Base-by-base conservation (phyloP, 2,888 invertebrate genomes). In the Horisme vitalbata region DNA sequence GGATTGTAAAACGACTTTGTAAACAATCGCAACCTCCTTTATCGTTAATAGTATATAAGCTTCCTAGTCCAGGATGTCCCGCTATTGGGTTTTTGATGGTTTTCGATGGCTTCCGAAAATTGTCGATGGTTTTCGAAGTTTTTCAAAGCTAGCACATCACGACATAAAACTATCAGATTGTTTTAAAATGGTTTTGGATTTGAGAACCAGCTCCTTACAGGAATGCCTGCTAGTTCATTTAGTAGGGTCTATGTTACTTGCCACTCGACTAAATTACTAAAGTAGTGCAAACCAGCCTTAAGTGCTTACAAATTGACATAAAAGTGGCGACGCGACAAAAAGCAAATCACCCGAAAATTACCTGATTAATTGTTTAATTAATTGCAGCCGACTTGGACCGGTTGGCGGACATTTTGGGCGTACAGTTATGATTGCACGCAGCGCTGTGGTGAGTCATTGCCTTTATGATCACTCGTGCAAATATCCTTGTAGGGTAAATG, bases 351-450 rank as follows among this genome's bases (percentile, higher is more conserved):
- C 56, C 66, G 79, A 79, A 88, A n/a, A 87, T 87, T 87, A 78
- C 79, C 74, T 82, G 85, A 88, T 88, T 88, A 88, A 88, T 89
- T 89, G 83, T 88, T 87, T 87, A 89, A 89, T 89, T 87, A 89
- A 89, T 89, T 89, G 82, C 77, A 61, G 71, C 52, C 37, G 34
- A 9, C 13, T 7, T 11, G 2, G 21, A 33, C 45, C 37, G 45
- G 45, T 37, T 6, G 4, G 37, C 3, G 33, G 43, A 41, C 41
- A 41, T 41, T 37, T 47, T 36, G 41, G 10, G 20, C 32, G 37
- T 43, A 48, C 38, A 38, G 47, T 48, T 43, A 43, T 48, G 41
- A 41, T 33, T 34, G 39, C 12, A 6, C 18, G 27, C 11, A 15
- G 18, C 4, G 18, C 18, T 2, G 5, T 18, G 43, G 32, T 44